phyloP scores from a whole-genome alignment of 1,140 invertebrate species.

The Chrysoperla carnea region DNA sequence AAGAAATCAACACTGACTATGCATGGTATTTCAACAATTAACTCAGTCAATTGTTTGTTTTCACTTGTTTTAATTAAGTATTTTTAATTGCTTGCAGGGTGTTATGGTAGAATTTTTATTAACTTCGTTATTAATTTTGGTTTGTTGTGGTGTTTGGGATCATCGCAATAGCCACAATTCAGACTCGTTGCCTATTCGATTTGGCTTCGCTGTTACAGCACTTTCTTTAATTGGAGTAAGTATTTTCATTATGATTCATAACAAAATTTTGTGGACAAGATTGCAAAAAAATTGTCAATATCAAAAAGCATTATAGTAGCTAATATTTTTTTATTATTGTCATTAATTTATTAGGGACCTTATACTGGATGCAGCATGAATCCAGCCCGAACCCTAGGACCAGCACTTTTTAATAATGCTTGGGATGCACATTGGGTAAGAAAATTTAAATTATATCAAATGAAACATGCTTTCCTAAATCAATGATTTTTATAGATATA shows the following conservation, averaged over 20 bases:
- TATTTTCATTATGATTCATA: background rate
- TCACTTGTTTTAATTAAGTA: too few species aligned
- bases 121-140: conserved; percentile 35
- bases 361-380: conserved; percentile 67
- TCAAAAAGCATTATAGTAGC: too few species aligned
- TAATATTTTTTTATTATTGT: too few species aligned
- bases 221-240: conserved; percentile 37
- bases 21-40: too few species aligned
- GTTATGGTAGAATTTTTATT: conserved; percentile 37
- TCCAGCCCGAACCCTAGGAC: conserved; percentile 58
- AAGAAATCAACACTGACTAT: too few species aligned
- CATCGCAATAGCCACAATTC: conserved; percentile 29
- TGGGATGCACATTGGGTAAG: conserved; percentile 59
- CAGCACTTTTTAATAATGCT: conserved; percentile 47
- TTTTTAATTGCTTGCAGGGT: conserved; percentile 18
- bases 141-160: conserved; percentile 47
- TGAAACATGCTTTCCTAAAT: background rate
- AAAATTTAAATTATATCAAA: conserved; percentile 4
- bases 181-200: conserved; percentile 38
- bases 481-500: conserved; percentile 32
- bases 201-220: conserved; percentile 38
- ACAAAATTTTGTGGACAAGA: background rate
- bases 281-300: too few species aligned
- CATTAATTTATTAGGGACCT: conserved; percentile 35
- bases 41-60: too few species aligned